A percentile compares a stretch with the other conserved stretches of the same genome.
Evolutionary conservation across 2,113 vertebrate species (phyloP).

Genomic region (Saguinus midas): DNA sequence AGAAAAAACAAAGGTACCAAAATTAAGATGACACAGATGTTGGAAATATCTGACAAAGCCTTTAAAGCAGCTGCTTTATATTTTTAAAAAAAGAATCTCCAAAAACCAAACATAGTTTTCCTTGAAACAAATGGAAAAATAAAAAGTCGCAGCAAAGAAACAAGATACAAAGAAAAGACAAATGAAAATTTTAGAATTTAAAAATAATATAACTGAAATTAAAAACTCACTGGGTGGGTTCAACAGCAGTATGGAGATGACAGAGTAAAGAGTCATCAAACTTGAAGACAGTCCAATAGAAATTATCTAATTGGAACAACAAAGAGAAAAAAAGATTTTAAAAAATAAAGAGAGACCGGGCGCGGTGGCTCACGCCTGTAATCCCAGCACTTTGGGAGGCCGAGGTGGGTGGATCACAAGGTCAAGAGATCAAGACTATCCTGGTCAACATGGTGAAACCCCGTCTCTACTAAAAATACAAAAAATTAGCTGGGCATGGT

Average conservation of each 20-base stretch:
- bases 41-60: not conserved
- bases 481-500: too few relatives aligned
- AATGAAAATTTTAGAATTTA: not conserved
- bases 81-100: not conserved
- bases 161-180: not conserved
- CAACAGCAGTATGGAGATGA: not conserved
- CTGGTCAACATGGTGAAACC: too few relatives aligned
- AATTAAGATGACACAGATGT: not conserved
- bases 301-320: not conserved
- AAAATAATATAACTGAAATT: conserved; percentile 16
- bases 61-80: not conserved
- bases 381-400: too few relatives aligned
- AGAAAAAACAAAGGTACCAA: not conserved
- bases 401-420: too few relatives aligned
- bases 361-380: too few relatives aligned
- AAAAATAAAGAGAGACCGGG: not conserved
- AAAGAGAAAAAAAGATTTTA: not conserved
- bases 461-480: too few relatives aligned
- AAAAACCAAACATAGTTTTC: not conserved
- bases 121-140: not conserved
- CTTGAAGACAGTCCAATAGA: not conserved
- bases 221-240: not conserved
- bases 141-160: not conserved
- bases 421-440: too few relatives aligned
- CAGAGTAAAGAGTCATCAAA: not conserved